phyloP scores from a whole-genome alignment of 2,113 vertebrate species.

The Sinocyclocheilus rhinocerous region DNA sequence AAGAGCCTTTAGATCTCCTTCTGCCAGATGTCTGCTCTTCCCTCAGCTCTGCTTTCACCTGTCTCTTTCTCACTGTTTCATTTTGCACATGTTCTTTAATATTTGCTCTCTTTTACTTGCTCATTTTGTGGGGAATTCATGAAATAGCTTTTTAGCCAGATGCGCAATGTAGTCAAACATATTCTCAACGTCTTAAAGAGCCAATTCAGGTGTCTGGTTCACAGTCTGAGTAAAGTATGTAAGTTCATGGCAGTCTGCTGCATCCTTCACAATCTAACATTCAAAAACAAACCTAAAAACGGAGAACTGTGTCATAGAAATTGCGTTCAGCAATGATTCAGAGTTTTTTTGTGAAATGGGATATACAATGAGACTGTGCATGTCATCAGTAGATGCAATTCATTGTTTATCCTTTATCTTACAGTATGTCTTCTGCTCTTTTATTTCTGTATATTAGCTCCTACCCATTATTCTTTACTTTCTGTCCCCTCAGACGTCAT shows the following conservation, averaged over 20 bases:
- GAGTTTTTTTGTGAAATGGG: not conserved
- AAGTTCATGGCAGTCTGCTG: not conserved
- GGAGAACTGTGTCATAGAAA: not conserved
- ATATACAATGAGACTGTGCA: not conserved
- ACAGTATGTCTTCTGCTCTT: not conserved
- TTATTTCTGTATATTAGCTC: constrained; percentile 15
- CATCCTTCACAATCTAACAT: constrained; percentile 15
- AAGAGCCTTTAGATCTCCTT: constrained; percentile 54
- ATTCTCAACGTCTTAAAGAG: constrained; percentile 7
- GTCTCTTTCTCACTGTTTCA: constrained; percentile 32
- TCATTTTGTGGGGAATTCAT: not conserved
- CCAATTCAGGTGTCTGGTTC: not conserved
- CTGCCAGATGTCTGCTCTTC: constrained; percentile 52
- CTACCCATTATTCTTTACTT: constrained; percentile 17
- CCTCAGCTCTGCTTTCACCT: constrained; percentile 11
- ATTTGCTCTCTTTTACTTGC: constrained; percentile 12
- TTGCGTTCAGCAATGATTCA: not conserved
- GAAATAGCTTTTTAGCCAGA: not conserved
- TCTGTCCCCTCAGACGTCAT: not conserved
- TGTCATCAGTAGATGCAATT: not conserved
- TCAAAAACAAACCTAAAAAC: not conserved
- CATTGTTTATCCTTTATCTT: constrained; percentile 12
- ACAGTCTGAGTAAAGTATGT: not conserved
- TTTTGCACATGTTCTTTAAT: constrained; percentile 20
- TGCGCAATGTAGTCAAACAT: not conserved